phyloP scores from a whole-genome alignment of 2,797 vertebrate species.

The Podarcis siculus region DNA sequence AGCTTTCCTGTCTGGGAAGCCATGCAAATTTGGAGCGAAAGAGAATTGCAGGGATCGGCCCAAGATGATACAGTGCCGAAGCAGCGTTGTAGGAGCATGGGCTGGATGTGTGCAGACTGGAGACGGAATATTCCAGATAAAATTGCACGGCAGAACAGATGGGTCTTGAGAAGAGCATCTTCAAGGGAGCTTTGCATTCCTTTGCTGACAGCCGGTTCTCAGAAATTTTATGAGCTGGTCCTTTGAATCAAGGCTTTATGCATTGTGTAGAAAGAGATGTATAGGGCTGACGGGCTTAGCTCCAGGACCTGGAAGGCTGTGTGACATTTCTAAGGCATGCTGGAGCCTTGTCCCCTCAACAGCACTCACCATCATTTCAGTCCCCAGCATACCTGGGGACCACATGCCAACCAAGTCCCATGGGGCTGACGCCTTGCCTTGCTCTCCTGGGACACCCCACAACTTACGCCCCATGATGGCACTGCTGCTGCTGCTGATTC shows the following conservation, averaged over 20 bases:
- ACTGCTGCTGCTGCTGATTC: no score
- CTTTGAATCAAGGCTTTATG: background rate
- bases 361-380: no score
- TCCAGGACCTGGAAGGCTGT: background rate
- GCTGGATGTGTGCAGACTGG: background rate
- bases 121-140: background rate
- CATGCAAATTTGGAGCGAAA: background rate
- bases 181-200: slow-evolving; percentile 22
- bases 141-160: slow-evolving; percentile 41
- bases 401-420: no score
- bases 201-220: slow-evolving; percentile 13
- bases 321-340: no score
- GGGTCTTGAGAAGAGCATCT: slow-evolving; percentile 28
- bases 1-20: background rate
- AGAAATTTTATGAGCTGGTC: background rate
- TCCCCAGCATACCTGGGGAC: no score
- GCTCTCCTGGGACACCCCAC: no score
- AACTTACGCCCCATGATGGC: no score
- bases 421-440: no score
- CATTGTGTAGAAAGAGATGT: background rate
- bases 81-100: background rate
- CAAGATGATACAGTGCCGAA: slow-evolving; percentile 4
- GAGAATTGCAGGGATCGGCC: background rate
- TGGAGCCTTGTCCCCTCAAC: no score
- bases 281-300: background rate